A percentile compares a stretch with the other conserved stretches of the same genome.
phyloP scores from a whole-genome alignment of 2,113 vertebrate species.

The mouse (Mus musculus) region DNA sequence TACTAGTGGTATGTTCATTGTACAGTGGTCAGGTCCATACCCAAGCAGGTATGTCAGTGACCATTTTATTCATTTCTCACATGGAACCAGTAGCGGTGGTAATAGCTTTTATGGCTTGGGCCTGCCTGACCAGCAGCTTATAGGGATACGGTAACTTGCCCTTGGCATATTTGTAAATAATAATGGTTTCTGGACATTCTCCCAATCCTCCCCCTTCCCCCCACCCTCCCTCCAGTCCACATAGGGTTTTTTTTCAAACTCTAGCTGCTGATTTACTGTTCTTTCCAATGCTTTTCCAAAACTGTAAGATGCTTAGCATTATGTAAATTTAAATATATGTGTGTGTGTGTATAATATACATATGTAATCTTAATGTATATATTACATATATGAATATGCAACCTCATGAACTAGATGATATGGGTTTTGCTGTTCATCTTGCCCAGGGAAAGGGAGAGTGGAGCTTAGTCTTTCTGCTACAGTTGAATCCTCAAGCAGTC shows the following conservation, averaged over 20 bases:
- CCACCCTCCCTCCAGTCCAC: too few relatives aligned
- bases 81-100: not conserved
- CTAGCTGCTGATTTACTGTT: not conserved
- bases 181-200: not conserved
- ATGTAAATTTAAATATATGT: not conserved
- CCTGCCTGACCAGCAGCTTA: not conserved
- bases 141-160: not conserved
- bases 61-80: not conserved
- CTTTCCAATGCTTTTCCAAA: not conserved
- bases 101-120: not conserved
- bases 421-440: not conserved
- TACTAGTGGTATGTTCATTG: not conserved
- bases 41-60: not conserved
- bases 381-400: too few relatives aligned
- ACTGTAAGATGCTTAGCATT: not conserved
- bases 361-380: too few relatives aligned
- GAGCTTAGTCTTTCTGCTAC: not conserved
- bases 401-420: not conserved
- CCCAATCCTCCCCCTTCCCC: not conserved
- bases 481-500: not conserved
- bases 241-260: not conserved
- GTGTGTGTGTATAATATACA: not conserved
- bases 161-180: not conserved
- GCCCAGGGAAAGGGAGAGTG: too few relatives aligned
- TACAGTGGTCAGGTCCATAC: not conserved